Evolutionary conservation across 2,888 invertebrate species (phyloP).

Genomic region (Acanthosoma haemorrhoidale): DNA sequence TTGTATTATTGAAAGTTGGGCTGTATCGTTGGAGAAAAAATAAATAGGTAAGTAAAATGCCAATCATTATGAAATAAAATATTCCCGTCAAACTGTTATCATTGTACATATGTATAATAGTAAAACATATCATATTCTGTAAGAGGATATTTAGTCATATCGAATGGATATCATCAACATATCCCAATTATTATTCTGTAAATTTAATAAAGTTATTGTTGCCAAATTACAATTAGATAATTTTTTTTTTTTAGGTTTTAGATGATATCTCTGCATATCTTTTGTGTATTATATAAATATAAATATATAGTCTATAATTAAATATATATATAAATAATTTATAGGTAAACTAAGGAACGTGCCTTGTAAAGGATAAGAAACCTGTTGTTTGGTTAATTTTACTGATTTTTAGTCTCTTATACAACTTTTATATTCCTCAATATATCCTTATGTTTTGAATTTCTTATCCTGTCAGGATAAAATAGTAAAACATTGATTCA

Average conservation of each 20-base stretch:
- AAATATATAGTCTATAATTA: slow-evolving; percentile 25
- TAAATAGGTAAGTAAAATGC: not conserved
- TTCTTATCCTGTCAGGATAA: not conserved
- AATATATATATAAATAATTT: slow-evolving; percentile 18
- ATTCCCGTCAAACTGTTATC: not conserved
- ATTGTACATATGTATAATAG: slow-evolving; percentile 6
- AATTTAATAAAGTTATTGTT: slow-evolving; percentile 26
- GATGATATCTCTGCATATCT: not conserved
- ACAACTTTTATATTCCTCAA: not conserved
- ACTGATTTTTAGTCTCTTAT: not conserved
- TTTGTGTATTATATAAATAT: slow-evolving; percentile 21
- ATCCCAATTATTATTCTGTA: slow-evolving; percentile 28
- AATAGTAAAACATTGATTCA: too few species aligned
- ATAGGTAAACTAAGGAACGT: slow-evolving; percentile 27
- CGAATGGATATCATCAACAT: slow-evolving; percentile 26
- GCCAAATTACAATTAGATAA: slow-evolving; percentile 26
- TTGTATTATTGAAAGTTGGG: too few species aligned
- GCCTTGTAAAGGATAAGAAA: slow-evolving; percentile 29
- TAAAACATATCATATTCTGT: slow-evolving; percentile 1
- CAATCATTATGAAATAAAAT: slow-evolving; percentile 1
- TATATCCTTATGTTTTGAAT: not conserved
- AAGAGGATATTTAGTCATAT: slow-evolving; percentile 17
- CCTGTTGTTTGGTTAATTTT: not conserved
- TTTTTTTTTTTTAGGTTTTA: slow-evolving; percentile 6
- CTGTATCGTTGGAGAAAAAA: not conserved